phyloP scores from a whole-genome alignment of 2,113 vertebrate species.

The Nyctereutes procyonoides region DNA sequence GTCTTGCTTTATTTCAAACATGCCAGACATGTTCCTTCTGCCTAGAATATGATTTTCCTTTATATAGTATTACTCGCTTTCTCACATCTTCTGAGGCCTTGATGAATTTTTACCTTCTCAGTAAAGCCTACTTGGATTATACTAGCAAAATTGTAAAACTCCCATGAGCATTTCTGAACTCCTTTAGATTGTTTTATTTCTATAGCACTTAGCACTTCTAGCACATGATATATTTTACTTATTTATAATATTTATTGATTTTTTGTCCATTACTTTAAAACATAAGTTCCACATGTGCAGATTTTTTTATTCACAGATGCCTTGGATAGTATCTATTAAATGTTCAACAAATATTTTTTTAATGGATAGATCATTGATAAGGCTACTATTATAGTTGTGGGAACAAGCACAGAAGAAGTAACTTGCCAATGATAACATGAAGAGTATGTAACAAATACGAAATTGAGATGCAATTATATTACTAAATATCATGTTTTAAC shows the following conservation, averaged over 20 bases:
- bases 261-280: background rate
- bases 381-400: background rate
- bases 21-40: background rate
- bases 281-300: background rate
- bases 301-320: background rate
- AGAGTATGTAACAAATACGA: background rate
- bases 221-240: background rate
- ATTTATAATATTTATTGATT: background rate
- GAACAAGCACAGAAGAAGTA: background rate
- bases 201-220: background rate
- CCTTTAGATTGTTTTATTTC: background rate
- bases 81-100: background rate
- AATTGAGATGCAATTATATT: background rate
- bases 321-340: background rate
- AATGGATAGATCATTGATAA: background rate
- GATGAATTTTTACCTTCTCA: background rate
- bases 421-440: background rate
- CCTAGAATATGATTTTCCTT: background rate
- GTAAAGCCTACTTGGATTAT: background rate
- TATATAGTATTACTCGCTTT: background rate
- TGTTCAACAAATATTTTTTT: background rate
- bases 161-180: background rate
- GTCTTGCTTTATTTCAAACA: background rate
- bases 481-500: background rate
- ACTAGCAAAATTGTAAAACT: background rate